phyloP scores from a whole-genome alignment of 2,888 invertebrate species.

The Sminthurinus aureus region DNA sequence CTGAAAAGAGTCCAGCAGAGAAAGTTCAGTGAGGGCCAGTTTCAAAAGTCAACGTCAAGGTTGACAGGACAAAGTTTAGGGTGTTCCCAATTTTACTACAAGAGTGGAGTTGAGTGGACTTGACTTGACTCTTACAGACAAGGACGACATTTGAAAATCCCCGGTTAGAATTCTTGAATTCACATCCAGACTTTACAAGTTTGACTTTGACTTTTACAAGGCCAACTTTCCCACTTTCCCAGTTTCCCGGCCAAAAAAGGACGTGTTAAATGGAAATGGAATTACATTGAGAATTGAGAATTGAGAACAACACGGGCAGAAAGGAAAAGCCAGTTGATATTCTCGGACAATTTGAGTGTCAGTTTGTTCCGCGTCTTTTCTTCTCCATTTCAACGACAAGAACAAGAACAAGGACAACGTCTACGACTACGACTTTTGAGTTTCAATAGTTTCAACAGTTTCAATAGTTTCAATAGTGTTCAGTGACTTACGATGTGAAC shows the following conservation, averaged over 20 bases:
- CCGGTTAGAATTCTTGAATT: no score
- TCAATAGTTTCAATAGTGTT: background rate
- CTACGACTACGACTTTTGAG: background rate
- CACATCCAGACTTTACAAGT: no score
- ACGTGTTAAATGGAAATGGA: background rate
- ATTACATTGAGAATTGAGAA: background rate
- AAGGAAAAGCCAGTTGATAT: conserved; percentile 12
- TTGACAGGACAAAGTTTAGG: background rate
- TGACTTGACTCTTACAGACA: no score
- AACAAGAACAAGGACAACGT: no score
- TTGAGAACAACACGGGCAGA: background rate
- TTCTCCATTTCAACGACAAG: background rate
- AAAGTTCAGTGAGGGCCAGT: background rate
- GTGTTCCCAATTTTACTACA: conserved; percentile 5
- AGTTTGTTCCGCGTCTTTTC: conserved; percentile 13
- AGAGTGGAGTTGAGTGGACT: no score
- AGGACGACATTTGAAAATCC: background rate
- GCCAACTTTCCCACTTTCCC: background rate
- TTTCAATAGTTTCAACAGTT: conserved; percentile 3
- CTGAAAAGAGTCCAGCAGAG: background rate
- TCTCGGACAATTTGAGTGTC: conserved; percentile 34
- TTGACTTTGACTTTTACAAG: background rate
- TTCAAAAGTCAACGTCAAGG: conserved; percentile 8
- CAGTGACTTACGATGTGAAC: background rate
- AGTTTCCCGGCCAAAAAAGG: background rate